Base-by-base conservation (phyloP, 1,140 invertebrate genomes). In the Drosophila hydei region DNA sequence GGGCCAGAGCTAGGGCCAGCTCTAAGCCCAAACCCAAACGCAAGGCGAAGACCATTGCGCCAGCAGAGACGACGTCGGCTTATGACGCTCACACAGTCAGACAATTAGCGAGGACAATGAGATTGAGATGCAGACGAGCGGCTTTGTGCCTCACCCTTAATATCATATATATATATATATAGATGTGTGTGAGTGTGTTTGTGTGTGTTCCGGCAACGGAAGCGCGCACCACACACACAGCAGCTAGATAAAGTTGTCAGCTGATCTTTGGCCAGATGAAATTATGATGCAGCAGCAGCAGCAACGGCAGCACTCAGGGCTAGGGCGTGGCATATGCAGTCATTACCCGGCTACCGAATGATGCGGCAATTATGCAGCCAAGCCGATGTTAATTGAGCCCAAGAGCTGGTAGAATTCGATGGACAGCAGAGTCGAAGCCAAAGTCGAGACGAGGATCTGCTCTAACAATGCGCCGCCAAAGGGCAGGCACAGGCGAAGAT, bases 81-180 rank as follows among this genome's bases (percentile, higher is more conserved):
- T 69, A 56, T 73, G 64, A 69, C 64, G 65, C 71, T 73, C 71
- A 43, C 64, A 56, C 69, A 72, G 59, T 60, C 72, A 75, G 81
- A 85, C 81, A 87, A 85, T 85, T 85, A 85, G 81, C 81, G 83
- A 87, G 74, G 40, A 85, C 81, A 85, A 85, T 85, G 81, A 85
- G 81, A 85, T 85, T 85, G 83, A 85, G 81, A 63, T 87, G 81
- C 81, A 68, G 81, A 68, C 63, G 70, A 68, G 70, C 70, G 70
- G 64, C 56, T 72, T 67, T 65, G 51, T 72, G 54, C 54, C 50
- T 64, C 48, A 58, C 55, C 56, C 64, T 40, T 67, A 59, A 60
- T 52, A 64, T 33, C 50, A 58, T 4, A 19, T 42, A n/a, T 30
- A n/a, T 58, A 43, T 52, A 54, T 42, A 77, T 70, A 59, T 33